These are phyloP conservation scores for Oscheius sp. DNA, from an alignment of 2,888 invertebrate species.

Conservation along the genomic window DNA sequence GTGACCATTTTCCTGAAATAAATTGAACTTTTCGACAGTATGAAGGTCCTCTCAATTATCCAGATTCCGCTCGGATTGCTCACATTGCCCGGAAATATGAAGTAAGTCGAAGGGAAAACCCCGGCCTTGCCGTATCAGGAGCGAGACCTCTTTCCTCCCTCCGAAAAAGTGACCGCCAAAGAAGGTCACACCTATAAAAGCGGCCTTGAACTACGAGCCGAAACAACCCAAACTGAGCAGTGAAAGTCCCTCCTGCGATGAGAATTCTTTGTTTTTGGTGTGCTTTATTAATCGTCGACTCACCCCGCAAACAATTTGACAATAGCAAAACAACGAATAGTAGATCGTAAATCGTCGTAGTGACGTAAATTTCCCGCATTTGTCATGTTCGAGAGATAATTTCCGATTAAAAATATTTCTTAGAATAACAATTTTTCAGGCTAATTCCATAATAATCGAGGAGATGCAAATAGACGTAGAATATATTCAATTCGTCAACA, in stretches of 20 bases:
- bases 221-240: neutral
- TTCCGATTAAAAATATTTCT: too few species aligned
- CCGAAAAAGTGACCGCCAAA: conserved; percentile 9
- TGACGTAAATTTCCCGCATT: too few species aligned
- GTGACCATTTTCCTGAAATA: neutral
- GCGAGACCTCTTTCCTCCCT: neutral
- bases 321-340: neutral
- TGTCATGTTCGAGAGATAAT: neutral
- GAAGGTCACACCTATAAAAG: neutral
- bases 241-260: neutral
- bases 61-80: conserved; percentile 53
- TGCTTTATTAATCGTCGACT: neutral
- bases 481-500: conserved; percentile 15
- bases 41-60: conserved; percentile 56
- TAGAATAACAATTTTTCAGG: conserved; percentile 3
- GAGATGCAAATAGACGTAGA: neutral
- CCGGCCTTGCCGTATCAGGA: too few species aligned
- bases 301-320: neutral
- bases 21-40: conserved; percentile 40
- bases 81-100: conserved; percentile 56
- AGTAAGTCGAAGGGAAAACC: conserved; percentile 26
- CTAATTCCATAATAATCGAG: neutral
- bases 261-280: neutral
- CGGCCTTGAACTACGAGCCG: conserved; percentile 1
- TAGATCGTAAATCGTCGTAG: neutral